phyloP scores from a whole-genome alignment of 2,113 vertebrate genomes.

The Progne subis region DNA sequence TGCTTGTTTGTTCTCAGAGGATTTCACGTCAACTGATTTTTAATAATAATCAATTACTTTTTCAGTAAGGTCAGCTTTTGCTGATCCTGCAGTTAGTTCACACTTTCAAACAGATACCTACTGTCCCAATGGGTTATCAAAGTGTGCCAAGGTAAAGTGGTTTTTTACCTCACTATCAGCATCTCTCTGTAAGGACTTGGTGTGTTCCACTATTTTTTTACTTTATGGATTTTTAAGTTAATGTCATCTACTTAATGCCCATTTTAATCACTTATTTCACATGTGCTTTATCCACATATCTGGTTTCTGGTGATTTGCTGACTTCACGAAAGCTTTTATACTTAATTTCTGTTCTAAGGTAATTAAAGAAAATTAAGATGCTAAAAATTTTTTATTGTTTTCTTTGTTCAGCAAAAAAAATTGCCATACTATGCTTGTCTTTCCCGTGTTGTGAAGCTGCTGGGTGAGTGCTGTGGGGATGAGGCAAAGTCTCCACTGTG shows the following conservation, averaged over 20 bases:
- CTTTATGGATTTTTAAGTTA: conserved; percentile 23
- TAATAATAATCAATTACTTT: conserved; percentile 40
- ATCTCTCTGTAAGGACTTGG: background rate
- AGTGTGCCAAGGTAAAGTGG: background rate
- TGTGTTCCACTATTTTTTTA: background rate
- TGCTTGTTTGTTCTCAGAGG: conserved; percentile 23
- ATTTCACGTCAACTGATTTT: conserved; percentile 49
- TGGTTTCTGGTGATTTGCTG: background rate
- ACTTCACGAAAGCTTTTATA: background rate
- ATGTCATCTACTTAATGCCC: background rate
- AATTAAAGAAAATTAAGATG: background rate
- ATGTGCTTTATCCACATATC: background rate
- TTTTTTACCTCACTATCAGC: conserved; percentile 34
- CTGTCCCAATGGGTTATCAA: background rate
- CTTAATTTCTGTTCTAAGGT: background rate
- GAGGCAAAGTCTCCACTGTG: background rate
- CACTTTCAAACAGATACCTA: background rate
- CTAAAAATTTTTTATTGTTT: background rate
- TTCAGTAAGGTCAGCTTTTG: background rate
- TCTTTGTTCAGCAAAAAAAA: background rate
- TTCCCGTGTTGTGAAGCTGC: background rate
- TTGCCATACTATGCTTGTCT: fast-evolving
- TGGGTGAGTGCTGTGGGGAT: background rate
- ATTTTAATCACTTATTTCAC: background rate
- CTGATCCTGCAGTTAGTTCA: conserved; percentile 31